phyloP scores from a whole-genome alignment of 2,113 vertebrate species.

The Macrotus californicus region DNA sequence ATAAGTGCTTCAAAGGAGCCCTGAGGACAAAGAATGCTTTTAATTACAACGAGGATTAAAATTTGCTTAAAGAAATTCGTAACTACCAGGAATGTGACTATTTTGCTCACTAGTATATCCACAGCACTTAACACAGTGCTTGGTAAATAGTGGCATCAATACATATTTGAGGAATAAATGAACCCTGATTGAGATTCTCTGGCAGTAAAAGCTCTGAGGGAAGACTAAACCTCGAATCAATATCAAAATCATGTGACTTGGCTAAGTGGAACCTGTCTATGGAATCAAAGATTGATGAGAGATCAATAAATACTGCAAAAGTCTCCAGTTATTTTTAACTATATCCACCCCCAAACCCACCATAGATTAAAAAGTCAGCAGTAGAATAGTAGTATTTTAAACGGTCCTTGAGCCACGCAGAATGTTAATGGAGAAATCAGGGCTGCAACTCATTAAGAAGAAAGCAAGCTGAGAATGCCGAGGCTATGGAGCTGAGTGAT shows the following conservation, averaged over 20 bases:
- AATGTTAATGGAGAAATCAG: not conserved
- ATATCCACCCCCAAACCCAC: not conserved
- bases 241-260: conserved; percentile 31
- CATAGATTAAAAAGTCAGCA: not conserved
- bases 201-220: conserved; percentile 30
- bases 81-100: not conserved
- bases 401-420: not conserved
- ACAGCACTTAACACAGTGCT: not conserved
- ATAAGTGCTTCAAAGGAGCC: conserved; percentile 19
- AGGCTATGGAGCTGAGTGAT: not conserved
- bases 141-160: conserved; percentile 6
- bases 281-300: conserved; percentile 45
- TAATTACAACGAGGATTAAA: not conserved
- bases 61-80: not conserved
- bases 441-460: not conserved
- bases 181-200: not conserved
- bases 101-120: not conserved
- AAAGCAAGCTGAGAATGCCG: not conserved
- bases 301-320: conserved; percentile 18
- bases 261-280: conserved; percentile 22
- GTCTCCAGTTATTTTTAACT: conserved; percentile 33
- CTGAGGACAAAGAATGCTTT: not conserved
- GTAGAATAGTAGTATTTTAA: not conserved
- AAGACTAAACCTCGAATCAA: conserved; percentile 44
- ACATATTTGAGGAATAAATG: conserved; percentile 29